Evolutionary conservation across 2,888 invertebrate species (phyloP).

Genomic region (Abrostola tripartita): DNA sequence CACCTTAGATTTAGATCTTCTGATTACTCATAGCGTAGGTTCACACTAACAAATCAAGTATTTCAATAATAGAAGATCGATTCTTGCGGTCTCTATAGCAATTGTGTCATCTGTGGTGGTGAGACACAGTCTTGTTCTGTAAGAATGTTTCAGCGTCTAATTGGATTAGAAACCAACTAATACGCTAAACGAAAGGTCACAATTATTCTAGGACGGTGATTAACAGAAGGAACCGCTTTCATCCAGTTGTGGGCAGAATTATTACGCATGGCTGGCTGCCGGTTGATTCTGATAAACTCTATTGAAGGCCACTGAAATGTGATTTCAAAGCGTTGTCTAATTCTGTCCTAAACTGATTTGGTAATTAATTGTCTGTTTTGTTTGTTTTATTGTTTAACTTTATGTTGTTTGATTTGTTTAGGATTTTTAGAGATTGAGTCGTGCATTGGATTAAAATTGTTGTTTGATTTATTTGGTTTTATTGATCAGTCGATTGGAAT

Average conservation of each 20-base stretch:
- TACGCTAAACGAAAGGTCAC: constrained; percentile 19
- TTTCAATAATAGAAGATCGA: too few species aligned
- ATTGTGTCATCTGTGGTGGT: background rate
- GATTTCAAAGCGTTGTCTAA: constrained; percentile 26
- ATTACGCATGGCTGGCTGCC: constrained; percentile 48
- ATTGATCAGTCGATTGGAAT: too few species aligned
- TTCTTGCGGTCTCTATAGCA: too few species aligned
- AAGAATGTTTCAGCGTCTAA: background rate
- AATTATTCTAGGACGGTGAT: constrained; percentile 25
- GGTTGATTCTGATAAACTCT: constrained; percentile 16
- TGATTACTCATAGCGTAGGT: too few species aligned
- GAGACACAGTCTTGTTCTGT: background rate
- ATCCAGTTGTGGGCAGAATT: constrained; percentile 49
- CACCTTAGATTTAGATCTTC: too few species aligned
- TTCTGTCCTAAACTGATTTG: constrained; percentile 22
- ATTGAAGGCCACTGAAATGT: constrained; percentile 35
- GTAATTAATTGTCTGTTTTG: constrained; percentile 21
- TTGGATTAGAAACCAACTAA: constrained; percentile 4
- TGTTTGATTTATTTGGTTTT: background rate
- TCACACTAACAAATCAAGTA: too few species aligned
- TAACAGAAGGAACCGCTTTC: constrained; percentile 40
- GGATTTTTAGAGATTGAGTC: constrained; percentile 11
- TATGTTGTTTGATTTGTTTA: constrained; percentile 13
- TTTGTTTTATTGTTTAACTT: constrained; percentile 14
- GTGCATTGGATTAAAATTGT: constrained; percentile 4